Evolutionary conservation across 2,797 vertebrate species (phyloP).

Genomic region (Pseudomugil tenellus): DNA sequence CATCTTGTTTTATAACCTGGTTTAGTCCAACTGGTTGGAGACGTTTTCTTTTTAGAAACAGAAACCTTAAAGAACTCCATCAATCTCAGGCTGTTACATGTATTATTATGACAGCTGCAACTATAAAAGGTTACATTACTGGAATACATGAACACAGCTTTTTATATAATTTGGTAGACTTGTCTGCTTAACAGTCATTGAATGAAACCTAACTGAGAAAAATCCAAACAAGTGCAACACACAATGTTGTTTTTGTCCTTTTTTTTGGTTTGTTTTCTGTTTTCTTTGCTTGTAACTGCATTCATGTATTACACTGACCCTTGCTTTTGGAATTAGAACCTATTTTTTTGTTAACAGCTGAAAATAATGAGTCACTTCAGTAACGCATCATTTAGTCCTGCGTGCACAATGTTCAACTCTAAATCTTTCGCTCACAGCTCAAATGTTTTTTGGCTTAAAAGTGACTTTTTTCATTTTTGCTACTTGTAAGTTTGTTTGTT

Average conservation of each 20-base stretch:
- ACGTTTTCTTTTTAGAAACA: background rate
- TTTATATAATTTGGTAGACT: constrained; percentile 33
- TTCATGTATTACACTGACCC: constrained; percentile 24
- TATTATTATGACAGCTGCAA: constrained; percentile 32
- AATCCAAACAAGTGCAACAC: constrained; percentile 36
- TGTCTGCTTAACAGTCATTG: constrained; percentile 41
- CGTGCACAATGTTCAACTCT: constrained; percentile 34
- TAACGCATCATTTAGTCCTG: constrained; percentile 41
- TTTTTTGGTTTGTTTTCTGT: background rate
- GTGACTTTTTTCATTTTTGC: constrained; percentile 35
- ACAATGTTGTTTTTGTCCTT: background rate
- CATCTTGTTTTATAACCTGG: constrained; percentile 53
- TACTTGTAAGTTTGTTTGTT: constrained; percentile 27
- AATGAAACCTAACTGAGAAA: constrained; percentile 8
- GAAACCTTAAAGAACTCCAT: constrained; percentile 24
- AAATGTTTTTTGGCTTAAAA: constrained; percentile 34
- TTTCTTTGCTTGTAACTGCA: constrained; percentile 10
- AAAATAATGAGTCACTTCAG: constrained; percentile 30
- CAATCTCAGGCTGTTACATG: constrained; percentile 24
- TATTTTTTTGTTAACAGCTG: constrained; percentile 41
- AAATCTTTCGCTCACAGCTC: constrained; percentile 32
- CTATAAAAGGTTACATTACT: constrained; percentile 41
- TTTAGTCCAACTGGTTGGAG: constrained; percentile 32
- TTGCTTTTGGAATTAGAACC: constrained; percentile 63
- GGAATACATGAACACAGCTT: constrained; percentile 26